These are phyloP conservation scores for Catharus minimus DNA, from an alignment of 2,113 vertebrate species.

Conservation along the genomic window DNA sequence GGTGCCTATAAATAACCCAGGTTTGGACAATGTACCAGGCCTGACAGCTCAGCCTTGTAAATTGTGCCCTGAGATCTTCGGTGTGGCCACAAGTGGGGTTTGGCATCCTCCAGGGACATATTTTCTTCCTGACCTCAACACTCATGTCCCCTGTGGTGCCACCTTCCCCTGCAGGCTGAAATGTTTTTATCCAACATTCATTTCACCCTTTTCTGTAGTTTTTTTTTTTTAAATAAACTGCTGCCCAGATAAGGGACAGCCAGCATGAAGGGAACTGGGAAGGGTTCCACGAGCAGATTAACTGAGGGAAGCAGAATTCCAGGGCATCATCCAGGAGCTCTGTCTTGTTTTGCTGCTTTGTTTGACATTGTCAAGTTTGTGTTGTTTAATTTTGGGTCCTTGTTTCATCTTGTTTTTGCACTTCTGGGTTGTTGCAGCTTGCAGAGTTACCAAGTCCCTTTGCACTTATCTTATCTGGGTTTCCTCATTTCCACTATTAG, in stretches of 20 bases:
- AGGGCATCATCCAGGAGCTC: background rate
- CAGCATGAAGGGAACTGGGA: background rate
- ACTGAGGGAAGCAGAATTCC: background rate
- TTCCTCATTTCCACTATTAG: conserved; percentile 74
- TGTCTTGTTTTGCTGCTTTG: background rate
- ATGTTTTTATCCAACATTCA: background rate
- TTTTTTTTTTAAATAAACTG: background rate
- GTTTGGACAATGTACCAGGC: background rate
- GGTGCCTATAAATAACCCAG: conserved; percentile 7
- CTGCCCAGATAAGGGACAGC: conserved; percentile 19
- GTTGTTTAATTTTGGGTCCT: background rate
- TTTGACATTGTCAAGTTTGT: background rate
- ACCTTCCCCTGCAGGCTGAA: background rate
- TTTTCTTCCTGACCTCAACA: conserved; percentile 5
- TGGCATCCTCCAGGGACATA: background rate
- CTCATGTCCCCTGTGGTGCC: background rate
- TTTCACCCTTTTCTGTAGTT: background rate
- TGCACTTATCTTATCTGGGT: conserved; percentile 69
- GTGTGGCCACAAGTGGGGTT: conserved; percentile 26
- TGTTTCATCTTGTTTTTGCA: background rate
- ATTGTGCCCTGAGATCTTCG: background rate
- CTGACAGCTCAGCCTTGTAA: conserved; percentile 30
- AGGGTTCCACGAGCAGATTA: background rate
- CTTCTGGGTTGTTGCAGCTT: background rate
- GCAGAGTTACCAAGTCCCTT: conserved; percentile 39